phyloP scores from a whole-genome alignment of 2,113 vertebrate genomes.

The Phoxinus phoxinus region DNA sequence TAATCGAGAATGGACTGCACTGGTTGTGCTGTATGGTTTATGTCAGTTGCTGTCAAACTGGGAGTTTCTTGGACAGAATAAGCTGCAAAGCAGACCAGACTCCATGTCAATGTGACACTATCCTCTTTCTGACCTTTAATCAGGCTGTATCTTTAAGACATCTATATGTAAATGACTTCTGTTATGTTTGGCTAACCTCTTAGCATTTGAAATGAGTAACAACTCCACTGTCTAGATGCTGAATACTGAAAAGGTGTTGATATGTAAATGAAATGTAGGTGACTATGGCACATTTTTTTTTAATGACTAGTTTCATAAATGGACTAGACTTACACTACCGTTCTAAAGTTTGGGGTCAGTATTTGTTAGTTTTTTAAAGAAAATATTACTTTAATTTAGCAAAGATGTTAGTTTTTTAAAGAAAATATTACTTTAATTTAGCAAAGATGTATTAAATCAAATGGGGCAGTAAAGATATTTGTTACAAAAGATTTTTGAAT shows the following conservation, averaged over 20 bases:
- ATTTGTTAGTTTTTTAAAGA: too few species aligned
- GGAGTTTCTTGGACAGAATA: not conserved
- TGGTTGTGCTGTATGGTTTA: not conserved
- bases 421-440: too few species aligned
- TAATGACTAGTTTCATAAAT: not conserved
- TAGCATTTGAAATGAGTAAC: conserved; percentile 17
- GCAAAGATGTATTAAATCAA: too few species aligned
- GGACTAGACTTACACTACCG: not conserved
- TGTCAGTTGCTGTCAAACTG: not conserved
- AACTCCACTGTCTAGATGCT: not conserved
- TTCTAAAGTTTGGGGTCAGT: not conserved
- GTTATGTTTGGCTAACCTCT: not conserved
- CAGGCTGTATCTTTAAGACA: not conserved
- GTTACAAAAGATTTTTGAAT: too few species aligned
- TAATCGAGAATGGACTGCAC: not conserved
- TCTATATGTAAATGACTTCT: not conserved
- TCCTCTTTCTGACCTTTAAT: not conserved
- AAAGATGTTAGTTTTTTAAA: too few species aligned
- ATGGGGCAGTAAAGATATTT: too few species aligned
- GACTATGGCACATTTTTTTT: not conserved
- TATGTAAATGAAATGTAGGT: not conserved
- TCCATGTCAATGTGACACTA: not conserved
- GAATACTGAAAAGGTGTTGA: conserved; percentile 15
- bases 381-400: too few species aligned
- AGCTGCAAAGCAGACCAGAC: not conserved